phyloP scores from a whole-genome alignment of 2,888 invertebrate genomes.

The Parnassius smintheus region DNA sequence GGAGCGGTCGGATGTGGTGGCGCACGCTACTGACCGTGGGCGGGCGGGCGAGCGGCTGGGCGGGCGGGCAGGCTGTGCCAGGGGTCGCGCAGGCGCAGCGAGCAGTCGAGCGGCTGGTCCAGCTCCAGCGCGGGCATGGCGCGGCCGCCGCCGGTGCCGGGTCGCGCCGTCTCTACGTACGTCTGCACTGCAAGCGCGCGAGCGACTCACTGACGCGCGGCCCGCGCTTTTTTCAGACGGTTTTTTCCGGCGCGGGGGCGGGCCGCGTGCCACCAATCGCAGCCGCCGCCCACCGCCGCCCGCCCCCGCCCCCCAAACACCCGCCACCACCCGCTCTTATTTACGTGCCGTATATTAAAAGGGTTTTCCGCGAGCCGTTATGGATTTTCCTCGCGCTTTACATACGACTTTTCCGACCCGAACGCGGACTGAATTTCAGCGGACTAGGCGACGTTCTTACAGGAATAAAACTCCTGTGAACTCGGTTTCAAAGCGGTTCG shows the following conservation, averaged over 20 bases:
- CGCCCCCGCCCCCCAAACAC: constrained; percentile 37
- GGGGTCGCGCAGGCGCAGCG: constrained; percentile 81
- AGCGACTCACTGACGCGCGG: constrained; percentile 72
- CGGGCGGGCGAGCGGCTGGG: constrained; percentile 27
- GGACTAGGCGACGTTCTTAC: not conserved
- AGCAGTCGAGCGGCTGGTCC: constrained; percentile 87
- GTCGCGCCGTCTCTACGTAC: constrained; percentile 66
- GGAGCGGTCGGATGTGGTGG: not conserved
- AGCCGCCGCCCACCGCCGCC: constrained; percentile 50
- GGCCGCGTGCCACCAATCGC: constrained; percentile 67
- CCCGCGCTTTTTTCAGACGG: constrained; percentile 61
- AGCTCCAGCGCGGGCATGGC: constrained; percentile 85
- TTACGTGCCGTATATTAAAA: constrained; percentile 81
- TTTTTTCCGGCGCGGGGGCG: constrained; percentile 64
- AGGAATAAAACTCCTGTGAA: not conserved
- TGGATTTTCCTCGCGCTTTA: constrained; percentile 76
- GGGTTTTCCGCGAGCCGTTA: constrained; percentile 80
- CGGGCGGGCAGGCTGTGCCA: constrained; percentile 35
- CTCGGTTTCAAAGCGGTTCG: not conserved
- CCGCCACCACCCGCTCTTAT: constrained; percentile 58
- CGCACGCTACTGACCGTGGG: constrained; percentile 16
- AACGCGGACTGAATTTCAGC: constrained; percentile 13
- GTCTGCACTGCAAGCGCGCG: constrained; percentile 67
- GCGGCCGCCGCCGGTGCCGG: constrained; percentile 80
- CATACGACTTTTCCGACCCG: constrained; percentile 48